Conservation (phyloP, 2,113 vertebrate species). For the Pluvianellus socialis region DNA sequence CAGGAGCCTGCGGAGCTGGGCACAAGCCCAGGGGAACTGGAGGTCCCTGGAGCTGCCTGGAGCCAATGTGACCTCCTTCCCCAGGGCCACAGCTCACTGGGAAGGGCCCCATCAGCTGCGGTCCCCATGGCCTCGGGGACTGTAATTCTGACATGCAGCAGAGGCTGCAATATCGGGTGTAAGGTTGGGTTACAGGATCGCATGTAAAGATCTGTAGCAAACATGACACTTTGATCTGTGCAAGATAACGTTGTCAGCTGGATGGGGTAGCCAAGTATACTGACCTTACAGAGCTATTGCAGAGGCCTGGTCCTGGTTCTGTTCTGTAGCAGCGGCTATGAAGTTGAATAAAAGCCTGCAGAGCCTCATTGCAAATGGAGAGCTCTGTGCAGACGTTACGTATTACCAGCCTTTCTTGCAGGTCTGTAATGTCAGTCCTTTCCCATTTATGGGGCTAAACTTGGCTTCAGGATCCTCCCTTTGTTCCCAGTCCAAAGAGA, state of each 20-base stretch:
- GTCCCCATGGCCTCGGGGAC: neutral
- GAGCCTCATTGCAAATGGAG: neutral
- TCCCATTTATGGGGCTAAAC: neutral
- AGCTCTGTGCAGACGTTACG: fast-evolving
- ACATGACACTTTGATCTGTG: neutral
- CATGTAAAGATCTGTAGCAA: neutral
- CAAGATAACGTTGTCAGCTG: neutral
- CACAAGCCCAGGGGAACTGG: neutral
- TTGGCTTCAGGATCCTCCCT: neutral
- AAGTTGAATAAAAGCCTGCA: neutral
- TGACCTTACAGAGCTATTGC: neutral
- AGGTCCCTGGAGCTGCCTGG: neutral
- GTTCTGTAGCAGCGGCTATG: neutral
- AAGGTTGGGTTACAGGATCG: neutral
- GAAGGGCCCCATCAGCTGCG: neutral
- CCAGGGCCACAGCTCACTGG: neutral
- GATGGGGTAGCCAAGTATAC: neutral
- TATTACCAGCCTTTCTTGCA: neutral
- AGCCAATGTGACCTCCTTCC: neutral
- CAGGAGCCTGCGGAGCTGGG: neutral
- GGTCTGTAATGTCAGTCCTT: neutral
- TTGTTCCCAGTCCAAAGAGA: neutral
- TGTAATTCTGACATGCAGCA: neutral
- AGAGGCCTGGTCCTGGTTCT: neutral
- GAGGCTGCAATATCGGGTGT: neutral